phyloP scores from a whole-genome alignment of 2,113 vertebrate species.

The Gymnobelideus leadbeateri region DNA sequence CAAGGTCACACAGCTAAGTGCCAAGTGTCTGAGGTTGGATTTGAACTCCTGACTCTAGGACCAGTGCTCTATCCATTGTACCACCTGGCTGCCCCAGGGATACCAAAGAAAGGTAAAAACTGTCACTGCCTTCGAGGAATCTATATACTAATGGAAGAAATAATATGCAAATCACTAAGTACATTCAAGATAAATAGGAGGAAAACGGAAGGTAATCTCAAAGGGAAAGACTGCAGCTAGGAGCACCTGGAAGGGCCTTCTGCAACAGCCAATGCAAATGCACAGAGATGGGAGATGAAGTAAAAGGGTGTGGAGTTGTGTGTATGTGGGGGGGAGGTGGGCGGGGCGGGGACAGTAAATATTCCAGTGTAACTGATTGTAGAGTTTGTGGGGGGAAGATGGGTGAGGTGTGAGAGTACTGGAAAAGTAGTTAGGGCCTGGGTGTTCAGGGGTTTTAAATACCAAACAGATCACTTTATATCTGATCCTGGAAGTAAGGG shows the following conservation, averaged over 20 bases:
- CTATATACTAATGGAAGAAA: neutral
- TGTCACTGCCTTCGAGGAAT: neutral
- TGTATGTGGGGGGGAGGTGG: too few species aligned
- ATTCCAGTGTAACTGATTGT: neutral
- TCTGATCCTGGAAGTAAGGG: too few species aligned
- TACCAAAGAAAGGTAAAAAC: neutral
- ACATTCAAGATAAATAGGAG: neutral
- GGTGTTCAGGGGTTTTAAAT: too few species aligned
- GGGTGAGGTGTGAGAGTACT: neutral
- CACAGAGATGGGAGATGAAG: neutral
- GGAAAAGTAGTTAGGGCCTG: neutral
- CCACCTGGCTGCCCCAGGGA: too few species aligned
- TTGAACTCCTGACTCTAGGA: too few species aligned
- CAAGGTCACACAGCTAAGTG: too few species aligned
- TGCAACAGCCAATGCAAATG: neutral
- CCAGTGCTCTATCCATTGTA: too few species aligned
- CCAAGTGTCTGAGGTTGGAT: too few species aligned
- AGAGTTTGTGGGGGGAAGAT: neutral
- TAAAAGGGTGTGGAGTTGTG: neutral
- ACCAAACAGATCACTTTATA: too few species aligned
- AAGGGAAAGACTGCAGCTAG: neutral
- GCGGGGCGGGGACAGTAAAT: too few species aligned
- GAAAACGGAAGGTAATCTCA: neutral
- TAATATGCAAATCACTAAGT: neutral
- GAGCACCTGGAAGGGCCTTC: neutral